Base-by-base conservation (phyloP, 2,113 vertebrate species). In the Erinaceus europaeus region DNA sequence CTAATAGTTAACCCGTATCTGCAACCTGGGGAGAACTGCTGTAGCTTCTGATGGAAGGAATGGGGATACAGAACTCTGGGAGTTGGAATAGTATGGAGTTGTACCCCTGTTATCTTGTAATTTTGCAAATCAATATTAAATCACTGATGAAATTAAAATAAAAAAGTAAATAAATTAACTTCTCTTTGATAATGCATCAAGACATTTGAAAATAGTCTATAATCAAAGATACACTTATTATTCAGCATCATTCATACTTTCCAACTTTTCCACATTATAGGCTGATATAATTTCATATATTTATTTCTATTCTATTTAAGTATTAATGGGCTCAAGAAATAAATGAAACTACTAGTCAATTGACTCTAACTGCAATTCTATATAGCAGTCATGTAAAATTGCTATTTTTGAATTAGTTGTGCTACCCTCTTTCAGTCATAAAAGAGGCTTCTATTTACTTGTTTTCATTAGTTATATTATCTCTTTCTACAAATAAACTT, bases 391-490 rank as follows among this genome's bases (percentile, higher is more conserved):
- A 48, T 32, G 17, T 27, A 88, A 46, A 91, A 71, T 59, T 73
- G 44, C 38, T 82, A 86, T 86, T 67, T 88, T 59, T 48, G 72
- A 78, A 64, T 72, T 71, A 38, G 6, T 83, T 90, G 44, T 59
- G 64, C 73, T n/a, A 71, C 25, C 67, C 1, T 59, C 42, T 69
- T 53, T 52, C 34, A 21, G 42, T 79, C n/a, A 53, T 52, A 82
- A 57, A 23, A 79, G 50, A 67, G 14, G 15, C 68, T 91, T 87
- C 21, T 34, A 53, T 12, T 38, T 38, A 59, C 20, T 32, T 76
- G 78, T 74, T 64, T 90, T 68, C 57, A 85, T 86, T 50, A 78
- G 55, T 20, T 20, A 40, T 64, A 84, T 83, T 90, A 87, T 86
- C 71, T 77, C 68, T 77, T 69, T 82, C 83, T 86, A 48, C 36